Conservation (phyloP, 1,140 invertebrate genomes). For the Bombus confusus region DNA sequence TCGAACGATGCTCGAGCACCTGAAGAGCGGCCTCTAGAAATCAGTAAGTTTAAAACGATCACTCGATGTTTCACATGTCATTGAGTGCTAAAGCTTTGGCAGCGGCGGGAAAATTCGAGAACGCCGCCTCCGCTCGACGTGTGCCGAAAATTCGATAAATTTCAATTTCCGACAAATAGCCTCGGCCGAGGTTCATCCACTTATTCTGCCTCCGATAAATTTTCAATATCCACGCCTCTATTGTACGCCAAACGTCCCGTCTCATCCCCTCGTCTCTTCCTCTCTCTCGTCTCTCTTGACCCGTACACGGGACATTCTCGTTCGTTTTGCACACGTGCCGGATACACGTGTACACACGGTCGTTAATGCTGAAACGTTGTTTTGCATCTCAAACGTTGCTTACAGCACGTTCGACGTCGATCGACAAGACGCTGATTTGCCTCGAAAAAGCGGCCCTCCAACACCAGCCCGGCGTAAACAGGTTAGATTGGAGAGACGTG, state of each 20-base stretch:
- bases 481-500: background rate
- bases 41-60: background rate
- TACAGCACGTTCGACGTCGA: slow-evolving; percentile 3
- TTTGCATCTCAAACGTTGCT: slow-evolving; percentile 47
- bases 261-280: background rate
- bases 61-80: slow-evolving; percentile 25
- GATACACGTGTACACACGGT: slow-evolving; percentile 38
- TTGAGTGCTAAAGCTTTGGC: slow-evolving; percentile 1
- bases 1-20: background rate
- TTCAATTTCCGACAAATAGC: slow-evolving; percentile 32
- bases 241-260: background rate
- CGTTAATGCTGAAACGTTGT: slow-evolving; percentile 32
- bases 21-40: background rate
- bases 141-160: slow-evolving; percentile 34
- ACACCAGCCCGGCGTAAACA: background rate
- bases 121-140: background rate
- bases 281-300: too few relatives aligned
- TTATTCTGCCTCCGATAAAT: slow-evolving; percentile 34
- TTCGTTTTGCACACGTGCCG: slow-evolving; percentile 5
- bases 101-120: background rate
- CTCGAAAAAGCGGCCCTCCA: background rate
- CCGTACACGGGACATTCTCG: background rate
- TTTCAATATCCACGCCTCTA: slow-evolving; percentile 40
- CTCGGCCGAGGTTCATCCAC: slow-evolving; percentile 30
- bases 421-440: slow-evolving; percentile 34